These are phyloP conservation scores for Dynastes maya DNA, from an alignment of 2,888 invertebrate species.

Conservation along the genomic window DNA sequence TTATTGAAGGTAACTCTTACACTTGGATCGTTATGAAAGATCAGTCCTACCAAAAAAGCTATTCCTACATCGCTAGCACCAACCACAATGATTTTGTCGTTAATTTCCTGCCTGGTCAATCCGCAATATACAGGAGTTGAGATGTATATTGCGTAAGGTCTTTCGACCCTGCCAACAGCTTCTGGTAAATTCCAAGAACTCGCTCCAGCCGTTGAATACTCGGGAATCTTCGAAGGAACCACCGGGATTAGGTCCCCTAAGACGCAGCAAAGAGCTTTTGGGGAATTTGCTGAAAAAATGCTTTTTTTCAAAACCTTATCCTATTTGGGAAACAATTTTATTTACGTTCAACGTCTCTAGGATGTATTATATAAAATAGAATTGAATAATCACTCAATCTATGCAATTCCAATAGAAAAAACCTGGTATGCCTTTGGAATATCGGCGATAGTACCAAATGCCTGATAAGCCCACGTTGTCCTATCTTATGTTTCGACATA, in stretches of 20 bases:
- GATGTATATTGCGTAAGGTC: slow-evolving; percentile 73
- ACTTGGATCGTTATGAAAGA: slow-evolving; percentile 71
- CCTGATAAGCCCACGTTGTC: slow-evolving; percentile 68
- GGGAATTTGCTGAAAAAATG: neutral
- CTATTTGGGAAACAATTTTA: neutral
- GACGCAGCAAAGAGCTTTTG: slow-evolving; percentile 59
- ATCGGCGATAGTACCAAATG: slow-evolving; percentile 74
- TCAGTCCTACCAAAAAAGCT: slow-evolving; percentile 76
- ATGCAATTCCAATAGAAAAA: slow-evolving; percentile 77
- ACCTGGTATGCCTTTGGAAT: slow-evolving; percentile 74
- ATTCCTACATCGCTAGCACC: slow-evolving; percentile 78
- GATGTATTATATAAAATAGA: slow-evolving; percentile 74
- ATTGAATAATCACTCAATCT: slow-evolving; percentile 73
- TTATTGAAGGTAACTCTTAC: slow-evolving; percentile 78
- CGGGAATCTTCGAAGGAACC: slow-evolving; percentile 60
- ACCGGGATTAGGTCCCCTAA: slow-evolving; percentile 62
- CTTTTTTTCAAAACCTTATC: neutral
- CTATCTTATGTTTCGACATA: slow-evolving; percentile 61
- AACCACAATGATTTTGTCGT: slow-evolving; percentile 77
- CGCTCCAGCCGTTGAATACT: slow-evolving; percentile 50
- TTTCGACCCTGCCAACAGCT: slow-evolving; percentile 53
- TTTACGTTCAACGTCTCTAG: slow-evolving; percentile 64
- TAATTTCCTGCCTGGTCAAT: slow-evolving; percentile 72
- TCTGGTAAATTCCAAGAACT: slow-evolving; percentile 53
- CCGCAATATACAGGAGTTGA: slow-evolving; percentile 73